Percentiles rank a stretch among this genome's conserved stretches.
Evolutionary conservation across 64 coral and sea anemone genomes (phyloP).

Genomic region (Stichodactyla helianthus): DNA sequence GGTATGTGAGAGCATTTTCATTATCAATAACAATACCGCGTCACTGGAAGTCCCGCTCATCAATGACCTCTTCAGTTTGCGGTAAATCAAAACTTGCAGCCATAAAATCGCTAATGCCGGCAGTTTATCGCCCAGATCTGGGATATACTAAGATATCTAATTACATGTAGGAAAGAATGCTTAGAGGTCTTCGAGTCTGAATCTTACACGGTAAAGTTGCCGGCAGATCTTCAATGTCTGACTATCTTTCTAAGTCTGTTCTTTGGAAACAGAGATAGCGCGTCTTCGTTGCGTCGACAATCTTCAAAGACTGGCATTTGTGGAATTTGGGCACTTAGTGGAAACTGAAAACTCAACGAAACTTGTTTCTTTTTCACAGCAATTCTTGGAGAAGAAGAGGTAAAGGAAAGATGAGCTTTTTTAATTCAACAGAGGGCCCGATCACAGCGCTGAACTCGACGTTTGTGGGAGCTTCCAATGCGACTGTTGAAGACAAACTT

Average conservation of each 20-base stretch:
- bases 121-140: constrained; percentile 11
- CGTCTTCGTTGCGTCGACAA: background rate
- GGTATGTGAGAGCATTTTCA: background rate
- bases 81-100: background rate
- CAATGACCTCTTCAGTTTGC: background rate
- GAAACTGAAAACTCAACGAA: background rate
- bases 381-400: background rate
- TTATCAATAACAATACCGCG: background rate
- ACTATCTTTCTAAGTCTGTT: background rate
- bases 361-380: background rate
- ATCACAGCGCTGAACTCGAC: background rate
- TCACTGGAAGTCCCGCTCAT: background rate
- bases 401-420: background rate
- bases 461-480: background rate
- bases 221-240: background rate
- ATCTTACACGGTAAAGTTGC: background rate
- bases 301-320: background rate
- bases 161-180: background rate
- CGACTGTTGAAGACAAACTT: background rate
- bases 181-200: background rate
- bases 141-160: background rate
- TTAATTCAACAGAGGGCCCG: background rate
- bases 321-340: background rate
- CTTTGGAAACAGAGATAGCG: constrained; percentile 1
- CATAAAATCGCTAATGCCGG: background rate